These are phyloP conservation scores for Rattus norvegicus DNA, from an alignment of 2,113 vertebrate species.

Conservation along the genomic window GRCr8 NC_086037.1:44097501-44098000, in stretches of 20 bases:
- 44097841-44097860: background rate
- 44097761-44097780: background rate
- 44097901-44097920: background rate
- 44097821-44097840: constrained; percentile 25
- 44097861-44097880: background rate
- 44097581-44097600: background rate
- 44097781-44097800: background rate
- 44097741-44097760: background rate
- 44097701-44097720: background rate
- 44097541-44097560: background rate
- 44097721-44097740: background rate
- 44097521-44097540: background rate
- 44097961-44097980: background rate
- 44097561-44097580: background rate
- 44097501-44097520: constrained; percentile 17
- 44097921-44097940: background rate
- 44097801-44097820: background rate
- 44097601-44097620: background rate
- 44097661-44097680: background rate
- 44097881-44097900: background rate
- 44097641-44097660: background rate
- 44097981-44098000: background rate
- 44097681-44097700: background rate
- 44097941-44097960: background rate
- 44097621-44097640: constrained; percentile 26